Evolutionary conservation across 2,113 vertebrate genomes (phyloP).

Genomic region (Piprites chloris): DNA sequence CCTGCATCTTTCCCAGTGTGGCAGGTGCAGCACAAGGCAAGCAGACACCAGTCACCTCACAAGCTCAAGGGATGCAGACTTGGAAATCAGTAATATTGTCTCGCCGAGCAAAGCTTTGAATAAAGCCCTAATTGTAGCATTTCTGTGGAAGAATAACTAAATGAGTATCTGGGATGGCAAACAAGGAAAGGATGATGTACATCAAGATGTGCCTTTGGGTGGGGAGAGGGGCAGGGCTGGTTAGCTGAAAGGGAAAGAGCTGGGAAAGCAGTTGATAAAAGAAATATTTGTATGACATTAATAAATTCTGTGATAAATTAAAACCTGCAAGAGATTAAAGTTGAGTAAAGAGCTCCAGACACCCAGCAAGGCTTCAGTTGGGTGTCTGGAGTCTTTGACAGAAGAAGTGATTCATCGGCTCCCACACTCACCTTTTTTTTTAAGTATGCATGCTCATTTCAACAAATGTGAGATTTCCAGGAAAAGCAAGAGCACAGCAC

Average conservation of each 20-base stretch:
- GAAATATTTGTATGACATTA: background rate
- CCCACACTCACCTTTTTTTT: background rate
- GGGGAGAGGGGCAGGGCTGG: background rate
- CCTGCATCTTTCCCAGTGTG: background rate
- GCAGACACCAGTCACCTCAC: background rate
- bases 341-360: conserved; percentile 8
- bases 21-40: background rate
- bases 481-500: background rate
- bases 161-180: background rate
- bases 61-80: background rate
- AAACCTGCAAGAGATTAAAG: background rate
- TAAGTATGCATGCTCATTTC: background rate
- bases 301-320: background rate
- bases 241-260: background rate
- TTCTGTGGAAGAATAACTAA: background rate
- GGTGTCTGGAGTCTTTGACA: conserved; percentile 17
- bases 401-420: conserved; percentile 28
- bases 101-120: background rate
- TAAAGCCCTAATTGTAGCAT: conserved; percentile 10
- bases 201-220: background rate
- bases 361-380: background rate
- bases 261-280: background rate
- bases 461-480: conserved; percentile 2
- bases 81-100: conserved; percentile 37
- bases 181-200: background rate